phyloP scores from a whole-genome alignment of 1,140 invertebrate genomes.

The Popillia japonica region DNA sequence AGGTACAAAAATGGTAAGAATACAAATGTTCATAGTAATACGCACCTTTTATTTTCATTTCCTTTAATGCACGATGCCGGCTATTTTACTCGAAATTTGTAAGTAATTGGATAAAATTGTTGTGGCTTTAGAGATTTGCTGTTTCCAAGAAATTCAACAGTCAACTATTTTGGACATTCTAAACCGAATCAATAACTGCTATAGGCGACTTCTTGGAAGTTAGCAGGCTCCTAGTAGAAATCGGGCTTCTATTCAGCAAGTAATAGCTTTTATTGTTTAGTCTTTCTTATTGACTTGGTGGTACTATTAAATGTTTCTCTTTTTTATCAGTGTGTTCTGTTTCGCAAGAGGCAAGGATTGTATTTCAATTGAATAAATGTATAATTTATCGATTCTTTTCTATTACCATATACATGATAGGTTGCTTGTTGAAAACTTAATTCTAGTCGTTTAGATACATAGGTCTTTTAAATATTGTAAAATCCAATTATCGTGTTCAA shows the following conservation, averaged over 20 bases:
- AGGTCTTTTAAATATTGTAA: too few species aligned
- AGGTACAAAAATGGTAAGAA: too few species aligned
- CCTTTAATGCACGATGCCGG: neutral
- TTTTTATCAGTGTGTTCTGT: neutral
- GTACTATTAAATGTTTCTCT: neutral
- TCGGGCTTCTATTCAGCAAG: neutral
- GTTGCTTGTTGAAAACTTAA: too few species aligned
- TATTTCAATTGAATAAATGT: too few species aligned
- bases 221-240: neutral
- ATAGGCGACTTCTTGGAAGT: neutral
- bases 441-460: too few species aligned
- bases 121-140: neutral
- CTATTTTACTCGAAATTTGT: neutral
- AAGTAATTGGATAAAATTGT: neutral
- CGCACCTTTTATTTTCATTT: neutral
- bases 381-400: too few species aligned
- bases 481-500: too few species aligned
- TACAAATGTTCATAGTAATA: too few species aligned
- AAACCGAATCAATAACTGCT: neutral
- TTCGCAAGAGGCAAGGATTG: neutral
- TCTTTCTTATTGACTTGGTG: neutral
- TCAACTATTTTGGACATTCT: neutral
- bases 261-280: neutral
- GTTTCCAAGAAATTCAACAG: neutral
- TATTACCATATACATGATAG: too few species aligned